These are phyloP conservation scores for Gobio occitaniae DNA, from an alignment of 2,797 vertebrate species.

Conservation along the genomic window DNA sequence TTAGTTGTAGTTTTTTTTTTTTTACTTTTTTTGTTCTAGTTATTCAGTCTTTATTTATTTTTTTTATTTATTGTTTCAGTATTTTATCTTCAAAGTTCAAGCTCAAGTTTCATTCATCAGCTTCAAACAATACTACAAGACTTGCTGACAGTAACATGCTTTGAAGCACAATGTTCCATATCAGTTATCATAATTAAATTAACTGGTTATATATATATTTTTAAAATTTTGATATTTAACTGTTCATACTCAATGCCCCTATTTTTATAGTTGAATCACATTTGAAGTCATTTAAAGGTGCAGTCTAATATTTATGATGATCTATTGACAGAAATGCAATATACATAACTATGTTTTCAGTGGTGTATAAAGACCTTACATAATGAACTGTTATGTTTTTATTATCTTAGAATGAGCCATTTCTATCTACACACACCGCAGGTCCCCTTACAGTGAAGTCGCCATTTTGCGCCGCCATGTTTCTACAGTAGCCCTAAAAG, in stretches of 20 bases:
- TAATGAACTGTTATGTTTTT: too few species aligned
- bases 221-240: not conserved
- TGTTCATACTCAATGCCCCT: not conserved
- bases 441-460: too few species aligned
- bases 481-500: too few species aligned
- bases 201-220: not conserved
- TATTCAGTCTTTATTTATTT: not conserved
- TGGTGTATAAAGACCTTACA: too few species aligned
- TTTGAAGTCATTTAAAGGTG: not conserved
- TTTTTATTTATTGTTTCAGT: not conserved
- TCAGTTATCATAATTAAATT: not conserved
- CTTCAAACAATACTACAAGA: not conserved
- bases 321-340: too few species aligned
- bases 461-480: too few species aligned
- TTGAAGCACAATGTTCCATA: not conserved
- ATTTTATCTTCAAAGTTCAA: slow-evolving; percentile 5
- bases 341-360: too few species aligned
- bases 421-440: too few species aligned
- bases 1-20: too few species aligned
- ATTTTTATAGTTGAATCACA: not conserved
- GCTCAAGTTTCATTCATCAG: not conserved
- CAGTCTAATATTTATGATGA: too few species aligned
- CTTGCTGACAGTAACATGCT: not conserved
- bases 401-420: too few species aligned
- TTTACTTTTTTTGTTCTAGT: not conserved